phyloP scores from a whole-genome alignment of 2,797 vertebrate genomes.

The Halcyon leucocephala region DNA sequence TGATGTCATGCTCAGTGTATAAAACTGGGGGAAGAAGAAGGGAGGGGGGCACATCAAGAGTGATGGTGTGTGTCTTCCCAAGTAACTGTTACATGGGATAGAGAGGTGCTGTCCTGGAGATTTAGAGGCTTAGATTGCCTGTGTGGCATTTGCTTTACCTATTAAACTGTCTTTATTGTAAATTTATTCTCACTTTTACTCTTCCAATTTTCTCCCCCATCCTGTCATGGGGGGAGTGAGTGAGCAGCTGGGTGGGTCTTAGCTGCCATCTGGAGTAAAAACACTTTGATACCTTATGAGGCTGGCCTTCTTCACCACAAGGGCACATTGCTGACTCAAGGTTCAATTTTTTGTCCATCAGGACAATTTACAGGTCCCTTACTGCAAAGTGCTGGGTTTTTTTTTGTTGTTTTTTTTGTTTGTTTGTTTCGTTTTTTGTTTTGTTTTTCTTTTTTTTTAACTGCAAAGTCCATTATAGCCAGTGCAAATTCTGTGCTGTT shows the following conservation, averaged over 20 bases:
- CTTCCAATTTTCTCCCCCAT: background rate
- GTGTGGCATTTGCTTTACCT: background rate
- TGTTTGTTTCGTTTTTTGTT: no score
- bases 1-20: background rate
- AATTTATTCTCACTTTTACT: background rate
- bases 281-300: background rate
- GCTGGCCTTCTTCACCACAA: background rate
- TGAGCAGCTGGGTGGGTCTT: background rate
- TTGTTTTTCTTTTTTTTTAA: no score
- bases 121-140: background rate
- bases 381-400: background rate
- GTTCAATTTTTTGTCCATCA: background rate
- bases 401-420: background rate
- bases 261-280: background rate
- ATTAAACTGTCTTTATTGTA: background rate
- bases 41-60: background rate
- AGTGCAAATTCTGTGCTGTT: background rate
- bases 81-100: background rate
- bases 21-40: background rate
- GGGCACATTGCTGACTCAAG: background rate
- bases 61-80: background rate
- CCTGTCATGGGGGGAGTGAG: background rate
- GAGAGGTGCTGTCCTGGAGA: background rate
- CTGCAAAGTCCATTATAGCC: background rate
- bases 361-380: background rate